Evolutionary conservation across 2,113 vertebrate species (phyloP).

Genomic region (Vulpes lagopus): DNA sequence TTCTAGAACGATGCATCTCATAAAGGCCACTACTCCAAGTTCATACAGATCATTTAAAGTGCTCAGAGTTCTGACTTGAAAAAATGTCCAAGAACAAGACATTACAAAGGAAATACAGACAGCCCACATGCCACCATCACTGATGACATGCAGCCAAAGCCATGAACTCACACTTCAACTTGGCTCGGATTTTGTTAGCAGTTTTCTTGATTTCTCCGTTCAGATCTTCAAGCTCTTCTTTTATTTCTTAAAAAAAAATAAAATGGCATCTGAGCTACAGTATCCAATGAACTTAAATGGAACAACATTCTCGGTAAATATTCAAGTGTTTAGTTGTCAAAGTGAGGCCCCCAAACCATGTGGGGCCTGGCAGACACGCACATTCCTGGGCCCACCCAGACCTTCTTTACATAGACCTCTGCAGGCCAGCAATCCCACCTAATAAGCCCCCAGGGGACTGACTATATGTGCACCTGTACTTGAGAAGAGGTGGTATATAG

Average conservation of each 20-base stretch:
- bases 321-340: background rate
- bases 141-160: background rate
- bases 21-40: background rate
- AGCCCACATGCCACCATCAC: background rate
- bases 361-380: background rate
- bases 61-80: background rate
- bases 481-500: background rate
- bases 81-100: background rate
- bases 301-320: background rate
- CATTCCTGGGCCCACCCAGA: no score
- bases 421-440: background rate
- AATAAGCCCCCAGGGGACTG: background rate
- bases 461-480: background rate
- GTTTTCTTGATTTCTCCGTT: constrained; percentile 95
- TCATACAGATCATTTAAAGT: background rate
- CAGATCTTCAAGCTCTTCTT: constrained; percentile 94
- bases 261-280: background rate
- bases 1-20: no score
- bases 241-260: constrained; percentile 89
- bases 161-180: constrained; percentile 85
- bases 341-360: background rate
- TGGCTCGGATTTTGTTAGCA: constrained; percentile 92
- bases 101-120: background rate
- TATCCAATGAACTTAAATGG: no score
- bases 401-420: background rate